A percentile compares a stretch with the other conserved stretches of the same genome.
These are phyloP conservation scores for Ophiodon elongatus DNA, from an alignment of 2,113 vertebrate genomes.

Conservation along the genomic window DNA sequence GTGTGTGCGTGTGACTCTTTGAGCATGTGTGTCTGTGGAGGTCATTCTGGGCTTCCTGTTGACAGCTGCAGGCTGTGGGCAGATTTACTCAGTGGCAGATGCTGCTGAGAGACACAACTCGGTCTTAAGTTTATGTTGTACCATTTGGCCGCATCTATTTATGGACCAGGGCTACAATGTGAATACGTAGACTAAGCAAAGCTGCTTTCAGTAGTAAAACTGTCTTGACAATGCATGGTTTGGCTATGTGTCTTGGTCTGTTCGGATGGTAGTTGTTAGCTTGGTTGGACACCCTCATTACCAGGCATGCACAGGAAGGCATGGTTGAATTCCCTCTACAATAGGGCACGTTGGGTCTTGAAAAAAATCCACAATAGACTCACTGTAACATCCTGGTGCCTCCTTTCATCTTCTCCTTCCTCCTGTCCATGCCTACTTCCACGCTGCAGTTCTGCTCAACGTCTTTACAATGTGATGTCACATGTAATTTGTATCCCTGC, in stretches of 20 bases:
- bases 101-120: slow-evolving; percentile 73
- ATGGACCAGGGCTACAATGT: slow-evolving; percentile 59
- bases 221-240: slow-evolving; percentile 27
- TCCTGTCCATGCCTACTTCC: slow-evolving; percentile 42
- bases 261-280: slow-evolving; percentile 40
- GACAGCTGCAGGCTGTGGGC: slow-evolving; percentile 82
- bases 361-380: slow-evolving; percentile 61
- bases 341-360: slow-evolving; percentile 48
- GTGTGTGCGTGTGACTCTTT: slow-evolving; percentile 52
- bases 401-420: slow-evolving; percentile 66
- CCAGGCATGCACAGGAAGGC: slow-evolving; percentile 61
- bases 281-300: slow-evolving; percentile 71
- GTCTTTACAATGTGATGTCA: slow-evolving; percentile 68
- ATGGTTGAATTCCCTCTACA: slow-evolving; percentile 63
- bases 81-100: slow-evolving; percentile 83
- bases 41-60: slow-evolving; percentile 80
- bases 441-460: slow-evolving; percentile 60
- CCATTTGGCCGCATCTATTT: slow-evolving; percentile 80
- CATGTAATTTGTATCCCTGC: slow-evolving; percentile 65
- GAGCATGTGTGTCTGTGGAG: slow-evolving; percentile 61
- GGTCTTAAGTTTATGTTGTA: slow-evolving; percentile 74
- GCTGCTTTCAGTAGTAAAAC: slow-evolving; percentile 45
- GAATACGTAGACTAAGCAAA: slow-evolving; percentile 69
- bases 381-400: slow-evolving; percentile 61
- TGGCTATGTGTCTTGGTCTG: slow-evolving; percentile 3